phyloP scores from a whole-genome alignment of 1,140 invertebrate genomes.

The Sipha flava region DNA sequence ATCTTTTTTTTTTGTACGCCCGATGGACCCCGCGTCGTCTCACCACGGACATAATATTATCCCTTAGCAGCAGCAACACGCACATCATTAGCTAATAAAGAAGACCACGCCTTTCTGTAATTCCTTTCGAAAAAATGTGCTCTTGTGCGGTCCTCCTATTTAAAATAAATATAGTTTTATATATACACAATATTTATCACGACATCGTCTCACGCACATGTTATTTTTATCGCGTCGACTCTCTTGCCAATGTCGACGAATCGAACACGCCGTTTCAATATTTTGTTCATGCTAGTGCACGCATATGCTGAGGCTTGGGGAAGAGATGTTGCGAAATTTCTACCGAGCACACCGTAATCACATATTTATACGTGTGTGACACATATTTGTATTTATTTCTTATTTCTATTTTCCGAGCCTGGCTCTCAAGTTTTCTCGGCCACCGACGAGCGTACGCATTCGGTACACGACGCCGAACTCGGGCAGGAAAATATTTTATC shows the following conservation, averaged over 20 bases:
- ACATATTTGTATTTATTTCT: not conserved
- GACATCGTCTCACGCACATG: not conserved
- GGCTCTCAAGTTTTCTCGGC: not conserved
- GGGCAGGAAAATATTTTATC: not conserved
- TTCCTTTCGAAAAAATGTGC: not conserved
- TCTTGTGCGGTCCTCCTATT: not conserved
- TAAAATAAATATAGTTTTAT: too few relatives aligned
- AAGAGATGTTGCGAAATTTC: constrained; percentile 10
- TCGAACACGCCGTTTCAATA: not conserved
- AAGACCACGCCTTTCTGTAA: not conserved
- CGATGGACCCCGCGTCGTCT: not conserved
- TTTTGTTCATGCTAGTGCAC: not conserved
- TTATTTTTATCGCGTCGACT: too few relatives aligned
- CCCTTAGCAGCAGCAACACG: not conserved
- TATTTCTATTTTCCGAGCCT: not conserved
- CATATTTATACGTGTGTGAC: constrained; percentile 1
- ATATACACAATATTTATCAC: not conserved
- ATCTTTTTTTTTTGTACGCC: not conserved
- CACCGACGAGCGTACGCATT: not conserved
- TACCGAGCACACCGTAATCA: not conserved
- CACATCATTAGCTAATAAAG: not conserved
- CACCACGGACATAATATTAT: too few relatives aligned
- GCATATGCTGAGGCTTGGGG: too few relatives aligned
- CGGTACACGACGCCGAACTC: not conserved
- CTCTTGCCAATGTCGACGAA: too few relatives aligned